Percentiles rank a stretch among this genome's conserved stretches.
Evolutionary conservation across 2,888 invertebrate species (phyloP).

Genomic region (Calliopum simillimum): DNA sequence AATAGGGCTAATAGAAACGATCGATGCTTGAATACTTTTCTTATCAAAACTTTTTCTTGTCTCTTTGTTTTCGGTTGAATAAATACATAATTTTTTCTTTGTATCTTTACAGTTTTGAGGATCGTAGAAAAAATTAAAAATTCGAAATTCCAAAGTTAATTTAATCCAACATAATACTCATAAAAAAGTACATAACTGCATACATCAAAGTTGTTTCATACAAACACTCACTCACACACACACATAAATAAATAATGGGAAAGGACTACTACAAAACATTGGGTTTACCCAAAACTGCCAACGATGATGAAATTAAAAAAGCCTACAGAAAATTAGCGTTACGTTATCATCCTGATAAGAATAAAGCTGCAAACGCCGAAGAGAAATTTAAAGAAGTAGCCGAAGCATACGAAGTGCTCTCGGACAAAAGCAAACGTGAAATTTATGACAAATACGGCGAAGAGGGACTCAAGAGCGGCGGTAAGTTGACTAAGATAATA

Average conservation of each 20-base stretch:
- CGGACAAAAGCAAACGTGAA: conserved; percentile 95
- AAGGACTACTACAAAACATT: conserved; percentile 98
- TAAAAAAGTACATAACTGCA: conserved; percentile 1
- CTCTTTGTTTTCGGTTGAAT: too few relatives aligned
- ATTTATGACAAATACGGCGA: conserved; percentile 95
- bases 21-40: too few relatives aligned
- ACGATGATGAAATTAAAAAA: conserved; percentile 97
- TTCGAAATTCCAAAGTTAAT: conserved; percentile 23
- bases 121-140: conserved; percentile 1
- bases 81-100: not conserved
- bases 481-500: conserved; percentile 46
- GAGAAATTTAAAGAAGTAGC: conserved; percentile 97
- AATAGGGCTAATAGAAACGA: too few relatives aligned
- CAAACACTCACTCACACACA: conserved; percentile 15
- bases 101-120: conserved; percentile 1
- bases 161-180: conserved; percentile 4
- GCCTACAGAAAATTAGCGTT: conserved; percentile 96
- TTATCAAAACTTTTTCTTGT: too few relatives aligned
- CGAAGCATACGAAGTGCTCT: conserved; percentile 97
- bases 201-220: not conserved
- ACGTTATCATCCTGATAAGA: conserved; percentile 99
- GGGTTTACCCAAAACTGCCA: conserved; percentile 86
- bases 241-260: conserved; percentile 76
- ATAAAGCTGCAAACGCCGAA: conserved; percentile 94
- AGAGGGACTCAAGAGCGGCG: conserved; percentile 88